Evolutionary conservation across 2,113 vertebrate genomes (phyloP).

Genomic region (Chascanopsetta lugubris): DNA sequence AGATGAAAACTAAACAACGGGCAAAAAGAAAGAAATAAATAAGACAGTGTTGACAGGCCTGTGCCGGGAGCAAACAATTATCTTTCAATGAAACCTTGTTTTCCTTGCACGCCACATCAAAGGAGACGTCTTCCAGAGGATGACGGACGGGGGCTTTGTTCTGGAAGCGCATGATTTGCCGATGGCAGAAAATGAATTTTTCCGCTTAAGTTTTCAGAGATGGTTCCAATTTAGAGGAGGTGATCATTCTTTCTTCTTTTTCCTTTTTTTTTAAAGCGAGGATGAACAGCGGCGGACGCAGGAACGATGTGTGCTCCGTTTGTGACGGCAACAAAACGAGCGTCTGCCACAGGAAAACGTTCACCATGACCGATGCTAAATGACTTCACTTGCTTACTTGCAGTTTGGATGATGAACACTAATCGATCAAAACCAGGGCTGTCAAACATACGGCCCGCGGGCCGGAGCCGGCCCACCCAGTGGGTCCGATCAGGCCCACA

Average conservation of each 20-base stretch:
- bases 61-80: conserved; percentile 40
- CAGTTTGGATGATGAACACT: not conserved
- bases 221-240: conserved; percentile 20
- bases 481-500: no score
- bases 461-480: no score
- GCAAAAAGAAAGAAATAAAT: not conserved
- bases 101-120: conserved; percentile 42
- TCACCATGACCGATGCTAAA: not conserved
- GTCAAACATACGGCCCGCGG: no score
- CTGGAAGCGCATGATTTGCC: conserved; percentile 52
- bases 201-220: not conserved
- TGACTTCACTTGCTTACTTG: not conserved
- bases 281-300: conserved; percentile 4
- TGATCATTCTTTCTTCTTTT: conserved; percentile 16
- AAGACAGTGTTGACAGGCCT: conserved; percentile 31
- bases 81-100: conserved; percentile 16
- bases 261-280: conserved; percentile 9
- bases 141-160: conserved; percentile 52
- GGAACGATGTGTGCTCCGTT: conserved; percentile 10
- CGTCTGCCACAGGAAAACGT: not conserved
- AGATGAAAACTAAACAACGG: not conserved
- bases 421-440: conserved; percentile 11
- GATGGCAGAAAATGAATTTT: conserved; percentile 38
- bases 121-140: conserved; percentile 42
- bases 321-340: conserved; percentile 11